Evolutionary conservation across 2,113 vertebrate species (phyloP), one percentile per base, ranked within the genome.

Genomic region (Jaculus jaculus): DNA sequence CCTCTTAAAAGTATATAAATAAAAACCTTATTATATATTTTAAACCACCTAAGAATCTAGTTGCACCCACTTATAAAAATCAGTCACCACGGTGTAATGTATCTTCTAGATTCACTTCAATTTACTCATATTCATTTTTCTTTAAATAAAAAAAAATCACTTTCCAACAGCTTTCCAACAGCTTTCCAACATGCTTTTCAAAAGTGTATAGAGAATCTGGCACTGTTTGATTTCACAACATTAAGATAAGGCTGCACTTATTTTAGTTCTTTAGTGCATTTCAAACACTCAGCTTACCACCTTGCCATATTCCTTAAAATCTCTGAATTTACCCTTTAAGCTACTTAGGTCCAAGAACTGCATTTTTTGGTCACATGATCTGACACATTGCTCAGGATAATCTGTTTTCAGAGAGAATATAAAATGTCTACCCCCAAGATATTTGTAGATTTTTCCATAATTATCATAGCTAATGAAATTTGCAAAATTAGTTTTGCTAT

Each of bases 31-130:
- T 74, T 72, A 47, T 74, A 20, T 61, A 77, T 91, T 87, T 93
- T 42, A 80, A 74, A 60, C 84, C 60, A 84, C 32, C 42, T 42
- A 3, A 95, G 39, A 66, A 84, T 17, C 32, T 93, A 61, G 20
- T 51, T 65, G 32, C 7, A 61, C 6, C 51, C 37, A 75, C 60
- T 81, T 84, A 77, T 60, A 84, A 87, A 87, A 93, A 78, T 93
- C 37, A 89, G 77, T 90, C 54, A 81, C 66, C 78, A 77, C 68
- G 81, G 75, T 61, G 84, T 90, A 87, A 68, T 81, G 42, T 84
- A 84, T 80, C 42, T 92, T 90, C 68, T 92, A 34, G 82, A 84
- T 87, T 71, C 42, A 87, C 87, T 96, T 75, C n/a, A 87, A 66
- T 51, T 81, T 90, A 65, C 24, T 7, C 3, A 17, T 87, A 63